Base-by-base conservation (phyloP, 2,888 invertebrate genomes). In the Kuschelorhynchus macadamiae region DNA sequence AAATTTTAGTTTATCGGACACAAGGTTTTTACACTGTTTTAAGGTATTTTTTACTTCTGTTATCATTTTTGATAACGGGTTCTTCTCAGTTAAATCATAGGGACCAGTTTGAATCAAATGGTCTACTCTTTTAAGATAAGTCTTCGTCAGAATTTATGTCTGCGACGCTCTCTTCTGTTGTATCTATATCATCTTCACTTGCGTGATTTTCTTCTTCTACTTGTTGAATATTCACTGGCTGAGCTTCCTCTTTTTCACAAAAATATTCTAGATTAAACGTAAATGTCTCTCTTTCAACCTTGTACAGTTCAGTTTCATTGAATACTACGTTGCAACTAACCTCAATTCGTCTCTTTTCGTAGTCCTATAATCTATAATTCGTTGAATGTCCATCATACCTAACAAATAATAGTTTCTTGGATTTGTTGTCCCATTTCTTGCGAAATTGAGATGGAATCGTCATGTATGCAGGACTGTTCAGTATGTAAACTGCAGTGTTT, bases 401-500 rank as follows among this genome's bases (percentile, higher is more conserved):
- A 25, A 25, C 25, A 25, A 25, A 25, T 25, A 25, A 25, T 25
- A 25, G 25, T 25, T 25, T 25, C 25, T 25, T 25, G 3, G 25
- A 25, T 25, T 25, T 25, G 7, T 25, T 25, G 25, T 25, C 25
- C 25, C 25, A 25, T 25, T 25, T 25, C 25, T 25, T 25, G 25
- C 25, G 25, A 25, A 25, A 25, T 25, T 25, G 42, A 14, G 39
- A 12, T 8, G 41, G 55, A 8, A 55, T 57, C 1, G 12, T 1
- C 30, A 3, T 44, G 30, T 18, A 59, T 12, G 39, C 59, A 2
- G 57, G 17, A 36, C 59, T 65, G 59, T 82, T 82, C 8, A 78
- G 53, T 9, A 80, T 2, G 77, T 25, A 25, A 25, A 25, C 25
- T 25, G 25, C 25, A 3, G 25, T 25, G 7, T 25, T 25, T 25